Conservation (phyloP, 2,797 vertebrate genomes). For the Aratinga solstitialis region DNA sequence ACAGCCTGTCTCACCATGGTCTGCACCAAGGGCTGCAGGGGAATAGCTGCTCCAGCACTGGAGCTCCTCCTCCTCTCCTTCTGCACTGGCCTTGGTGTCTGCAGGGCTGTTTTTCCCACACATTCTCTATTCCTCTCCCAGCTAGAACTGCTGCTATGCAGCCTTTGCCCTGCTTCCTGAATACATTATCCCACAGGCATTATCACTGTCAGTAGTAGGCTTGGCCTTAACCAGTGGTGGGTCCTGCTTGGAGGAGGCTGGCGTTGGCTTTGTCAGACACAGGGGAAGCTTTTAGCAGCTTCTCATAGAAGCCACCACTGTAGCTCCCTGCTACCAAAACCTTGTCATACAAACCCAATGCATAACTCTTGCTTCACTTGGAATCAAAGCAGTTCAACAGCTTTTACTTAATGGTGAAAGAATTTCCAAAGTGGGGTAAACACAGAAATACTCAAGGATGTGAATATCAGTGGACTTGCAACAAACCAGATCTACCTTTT, state of each 20-base stretch:
- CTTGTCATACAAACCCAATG: background rate
- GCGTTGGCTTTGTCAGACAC: background rate
- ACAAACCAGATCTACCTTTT: background rate
- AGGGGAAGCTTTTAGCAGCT: background rate
- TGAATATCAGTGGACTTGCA: background rate
- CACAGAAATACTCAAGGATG: background rate
- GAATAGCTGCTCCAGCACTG: background rate
- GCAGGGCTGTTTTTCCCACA: background rate
- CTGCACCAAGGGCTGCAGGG: background rate
- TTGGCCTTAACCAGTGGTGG: background rate
- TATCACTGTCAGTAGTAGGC: background rate
- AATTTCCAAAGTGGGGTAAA: background rate
- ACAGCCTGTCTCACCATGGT: background rate
- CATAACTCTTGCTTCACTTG: background rate
- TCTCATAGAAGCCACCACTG: background rate
- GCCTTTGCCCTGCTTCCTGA: background rate
- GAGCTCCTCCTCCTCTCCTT: background rate
- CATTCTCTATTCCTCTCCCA: background rate
- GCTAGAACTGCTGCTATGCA: background rate
- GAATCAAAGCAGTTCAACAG: background rate
- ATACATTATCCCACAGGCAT: background rate
- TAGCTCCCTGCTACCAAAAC: background rate
- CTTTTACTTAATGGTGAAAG: background rate
- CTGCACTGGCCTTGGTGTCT: background rate
- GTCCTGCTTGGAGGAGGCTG: background rate